phyloP scores from a whole-genome alignment of 2,888 invertebrate species.

The Acrobasis consociella region DNA sequence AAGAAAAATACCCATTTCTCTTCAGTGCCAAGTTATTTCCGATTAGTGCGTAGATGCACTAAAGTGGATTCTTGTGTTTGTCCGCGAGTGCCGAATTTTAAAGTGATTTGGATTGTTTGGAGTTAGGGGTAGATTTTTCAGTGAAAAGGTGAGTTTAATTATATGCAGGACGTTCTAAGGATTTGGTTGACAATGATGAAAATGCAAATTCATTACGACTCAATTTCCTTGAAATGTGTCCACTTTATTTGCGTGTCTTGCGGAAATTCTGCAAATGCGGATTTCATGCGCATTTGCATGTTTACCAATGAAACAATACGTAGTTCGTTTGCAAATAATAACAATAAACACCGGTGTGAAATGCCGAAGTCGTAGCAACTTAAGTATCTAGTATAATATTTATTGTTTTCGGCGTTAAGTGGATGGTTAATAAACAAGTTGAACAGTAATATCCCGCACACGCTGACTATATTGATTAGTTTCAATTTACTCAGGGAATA shows the following conservation, averaged over 20 bases:
- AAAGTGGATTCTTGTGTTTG: neutral
- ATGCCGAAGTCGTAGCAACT: neutral
- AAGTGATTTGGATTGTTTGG: constrained; percentile 38
- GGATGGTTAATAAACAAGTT: neutral
- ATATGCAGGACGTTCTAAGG: constrained; percentile 4
- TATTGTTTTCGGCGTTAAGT: neutral
- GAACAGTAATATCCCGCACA: neutral
- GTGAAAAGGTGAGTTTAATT: constrained; percentile 27
- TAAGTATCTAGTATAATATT: constrained; percentile 5
- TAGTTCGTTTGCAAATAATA: neutral
- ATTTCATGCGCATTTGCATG: neutral
- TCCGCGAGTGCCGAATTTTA: constrained; percentile 14
- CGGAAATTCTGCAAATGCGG: neutral
- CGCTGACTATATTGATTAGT: neutral
- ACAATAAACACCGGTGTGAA: neutral
- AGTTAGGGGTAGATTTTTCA: constrained; percentile 27
- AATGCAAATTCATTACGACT: constrained; percentile 5
- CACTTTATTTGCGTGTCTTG: neutral
- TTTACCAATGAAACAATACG: constrained; percentile 1
- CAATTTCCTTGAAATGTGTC: constrained; percentile 5
- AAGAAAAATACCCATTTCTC: constrained; percentile 45
- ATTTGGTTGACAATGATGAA: constrained; percentile 5
- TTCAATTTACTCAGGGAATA: neutral
- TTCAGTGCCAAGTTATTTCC: constrained; percentile 6
- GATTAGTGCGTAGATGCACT: constrained; percentile 8